These are phyloP conservation scores for Galaxea fascicularis DNA, from an alignment of 92 coral and sea anemone genomes.

Conservation along the genomic window DNA sequence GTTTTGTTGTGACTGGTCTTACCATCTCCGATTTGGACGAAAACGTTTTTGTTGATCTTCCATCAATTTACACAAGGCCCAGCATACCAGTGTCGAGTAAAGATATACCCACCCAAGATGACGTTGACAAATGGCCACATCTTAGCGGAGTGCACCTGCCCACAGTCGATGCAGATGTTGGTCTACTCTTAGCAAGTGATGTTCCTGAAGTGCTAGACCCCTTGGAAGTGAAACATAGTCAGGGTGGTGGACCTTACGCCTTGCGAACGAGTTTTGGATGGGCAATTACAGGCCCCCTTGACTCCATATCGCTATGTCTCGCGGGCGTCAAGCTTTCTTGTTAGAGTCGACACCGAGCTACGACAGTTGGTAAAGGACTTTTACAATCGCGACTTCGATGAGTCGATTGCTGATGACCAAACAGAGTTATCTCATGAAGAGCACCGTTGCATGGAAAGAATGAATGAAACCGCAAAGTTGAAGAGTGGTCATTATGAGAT, in stretches of 20 bases:
- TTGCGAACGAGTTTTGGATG: constrained; percentile 56
- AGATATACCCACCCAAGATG: constrained; percentile 61
- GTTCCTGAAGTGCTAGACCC: constrained; percentile 64
- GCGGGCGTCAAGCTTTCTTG: constrained; percentile 30
- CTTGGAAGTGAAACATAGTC: constrained; percentile 49
- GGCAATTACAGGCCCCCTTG: constrained; percentile 58
- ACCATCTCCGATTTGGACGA: constrained; percentile 58
- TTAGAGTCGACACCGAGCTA: constrained; percentile 49
- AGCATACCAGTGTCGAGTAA: constrained; percentile 43
- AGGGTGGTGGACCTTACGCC: constrained; percentile 56
- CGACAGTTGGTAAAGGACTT: constrained; percentile 41
- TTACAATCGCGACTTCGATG: constrained; percentile 56
- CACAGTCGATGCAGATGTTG: constrained; percentile 43
- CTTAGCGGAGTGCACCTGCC: constrained; percentile 40
- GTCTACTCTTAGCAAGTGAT: constrained; percentile 53
- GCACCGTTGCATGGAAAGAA: constrained; percentile 43
- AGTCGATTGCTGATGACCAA: constrained; percentile 33
- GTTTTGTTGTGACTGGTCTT: constrained; percentile 19
- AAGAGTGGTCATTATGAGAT: constrained; percentile 57
- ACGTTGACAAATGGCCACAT: constrained; percentile 66
- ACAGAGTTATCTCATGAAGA: constrained; percentile 58
- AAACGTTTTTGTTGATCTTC: constrained; percentile 38
- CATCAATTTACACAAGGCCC: constrained; percentile 30
- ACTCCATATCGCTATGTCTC: constrained; percentile 3
- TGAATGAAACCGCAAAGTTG: constrained; percentile 32